Evolutionary conservation across 2,797 vertebrate genomes (phyloP), one percentile per base, ranked within the genome.

Genomic region (Sphenopsis melanotis): DNA sequence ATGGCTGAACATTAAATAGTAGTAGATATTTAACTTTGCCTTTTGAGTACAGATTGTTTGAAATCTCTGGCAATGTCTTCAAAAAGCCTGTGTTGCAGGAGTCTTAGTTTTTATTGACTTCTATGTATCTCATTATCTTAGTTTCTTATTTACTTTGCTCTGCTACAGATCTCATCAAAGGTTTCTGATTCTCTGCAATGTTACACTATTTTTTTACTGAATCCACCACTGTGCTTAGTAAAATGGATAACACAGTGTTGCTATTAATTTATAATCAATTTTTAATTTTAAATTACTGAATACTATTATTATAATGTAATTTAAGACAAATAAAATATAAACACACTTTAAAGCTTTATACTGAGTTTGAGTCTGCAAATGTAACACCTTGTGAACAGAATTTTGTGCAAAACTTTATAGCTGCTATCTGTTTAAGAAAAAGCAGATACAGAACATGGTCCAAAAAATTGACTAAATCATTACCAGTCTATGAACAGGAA

Each of bases 91-190:
- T 70, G 39, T 57, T 82, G 34, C 30, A 32, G 36, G 15, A 75
- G 14, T 55, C 32, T 47, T 29, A n/a, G 87, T 91, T 96, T 96
- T 93, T 95, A 26, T 87, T 93, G 77, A 70, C 87, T 81, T 74
- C 22, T 52, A 32, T 39, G 30, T 70, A 66, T 92, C 77, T 77
- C 9, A 41, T 55, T 91, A 91, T 96, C 92, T 90, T 37, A 66
- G 83, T 95, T 96, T 92, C 93, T 90, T 97, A 75, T 92, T 95
- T 95, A 61, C 74, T 83, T 91, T 93, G 7, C 9, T 46, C 6
- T 75, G 57, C 7, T 18, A 56, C 21, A 42, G 12, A 65, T 63
- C 9, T 63, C 46, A 24, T 34, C 15, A 72, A 65, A 66, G 15
- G 39, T 69, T 91, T 90, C 24, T 66, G 23, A 52, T 75, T 91